Base-by-base conservation (phyloP, 1,140 invertebrate genomes). In the Pogonognathellus flavescens region DNA sequence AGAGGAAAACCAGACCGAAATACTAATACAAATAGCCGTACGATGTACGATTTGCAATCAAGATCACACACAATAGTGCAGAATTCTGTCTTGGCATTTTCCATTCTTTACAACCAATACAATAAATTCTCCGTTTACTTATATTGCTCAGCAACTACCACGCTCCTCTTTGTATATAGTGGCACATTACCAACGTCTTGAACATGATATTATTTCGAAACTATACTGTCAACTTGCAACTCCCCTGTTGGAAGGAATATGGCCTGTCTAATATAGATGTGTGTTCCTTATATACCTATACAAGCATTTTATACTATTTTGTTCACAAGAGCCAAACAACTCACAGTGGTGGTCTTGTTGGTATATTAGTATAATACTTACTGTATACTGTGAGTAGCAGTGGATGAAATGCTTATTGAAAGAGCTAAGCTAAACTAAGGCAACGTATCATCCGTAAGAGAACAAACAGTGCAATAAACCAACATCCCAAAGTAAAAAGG, bases 381-480 rank as follows among this genome's bases (percentile, higher is more conserved):
- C 11, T 25, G 6, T 66, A 22, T 25, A 66, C n/a, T 25, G 60
- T 66, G 13, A 20, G 31, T 25, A 20, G 22, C 20, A 66, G 20
- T 25, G 62, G 62, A 66, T 66, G 62, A 66, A 76, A 76, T 76
- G 70, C 70, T 76, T 76, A 76, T 76, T 76, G 70, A 76, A 76
- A 76, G 70, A 76, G 70, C 70, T 76, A 76, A 76, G 70, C 31
- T 31, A 76, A 76, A 76, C 4, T 76, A 66, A 66, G 25, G 62
- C 62, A 66, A 25, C 62, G 62, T 66, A 76, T 76, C 70, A 76
- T 76, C 70, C 70, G 70, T 53, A 81, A 53, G 80, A 81, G 53
- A 81, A 81, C 80, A 81, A 81, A 81, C 80, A 81, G 80, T 81
- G 80, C 80, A 81, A 81, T 81, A 81, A 81, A 81, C 80, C 80